Conservation (phyloP, 2,113 vertebrate species). For the Crotalus helleri region DNA sequence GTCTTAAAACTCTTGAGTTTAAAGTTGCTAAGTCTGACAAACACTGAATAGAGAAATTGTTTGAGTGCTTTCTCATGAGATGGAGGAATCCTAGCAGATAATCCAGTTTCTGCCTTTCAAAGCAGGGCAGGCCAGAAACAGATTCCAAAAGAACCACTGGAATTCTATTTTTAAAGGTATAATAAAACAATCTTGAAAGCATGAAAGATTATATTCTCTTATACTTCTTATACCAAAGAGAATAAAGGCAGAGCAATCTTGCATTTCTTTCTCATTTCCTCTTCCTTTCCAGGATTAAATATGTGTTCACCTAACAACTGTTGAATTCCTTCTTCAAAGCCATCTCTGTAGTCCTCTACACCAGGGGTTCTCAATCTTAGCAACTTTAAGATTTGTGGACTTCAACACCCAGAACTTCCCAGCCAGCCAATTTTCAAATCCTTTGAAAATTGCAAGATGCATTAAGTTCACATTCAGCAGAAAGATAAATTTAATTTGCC, state of each 20-base stretch:
- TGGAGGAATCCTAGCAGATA: background rate
- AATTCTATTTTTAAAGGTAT: background rate
- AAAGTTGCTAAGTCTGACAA: background rate
- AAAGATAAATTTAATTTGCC: background rate
- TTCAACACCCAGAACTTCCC: background rate
- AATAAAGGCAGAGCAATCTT: background rate
- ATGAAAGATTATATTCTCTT: background rate
- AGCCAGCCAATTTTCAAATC: background rate
- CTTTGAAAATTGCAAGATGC: background rate
- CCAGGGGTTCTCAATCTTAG: background rate
- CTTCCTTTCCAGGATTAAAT: background rate
- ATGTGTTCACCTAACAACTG: background rate
- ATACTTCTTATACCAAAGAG: background rate
- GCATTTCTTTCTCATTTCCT: background rate
- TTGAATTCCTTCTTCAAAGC: background rate
- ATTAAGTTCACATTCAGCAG: background rate
- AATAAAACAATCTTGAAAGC: background rate
- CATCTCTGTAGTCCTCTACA: background rate
- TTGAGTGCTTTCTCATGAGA: background rate
- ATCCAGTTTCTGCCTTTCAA: background rate
- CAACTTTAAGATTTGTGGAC: background rate
- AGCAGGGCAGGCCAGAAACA: background rate
- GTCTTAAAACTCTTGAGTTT: background rate
- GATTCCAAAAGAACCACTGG: background rate
- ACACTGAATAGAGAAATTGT: background rate